Percentiles rank a stretch among this genome's conserved stretches.
phyloP scores from a whole-genome alignment of 1,140 invertebrate genomes.

The Diuraphis noxia region DNA sequence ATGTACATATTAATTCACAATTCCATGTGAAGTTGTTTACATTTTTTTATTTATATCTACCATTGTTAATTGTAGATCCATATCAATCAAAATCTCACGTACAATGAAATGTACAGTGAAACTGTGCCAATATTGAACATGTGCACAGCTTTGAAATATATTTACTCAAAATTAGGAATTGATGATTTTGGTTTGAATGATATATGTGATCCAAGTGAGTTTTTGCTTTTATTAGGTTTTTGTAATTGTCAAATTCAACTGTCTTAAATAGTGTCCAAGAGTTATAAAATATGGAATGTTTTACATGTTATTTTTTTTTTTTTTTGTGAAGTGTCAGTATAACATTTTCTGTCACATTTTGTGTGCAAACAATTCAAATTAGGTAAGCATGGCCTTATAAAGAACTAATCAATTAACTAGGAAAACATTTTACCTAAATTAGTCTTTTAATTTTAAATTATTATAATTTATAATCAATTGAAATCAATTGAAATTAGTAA shows the following conservation, averaged over 20 bases:
- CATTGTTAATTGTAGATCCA: conserved; percentile 20
- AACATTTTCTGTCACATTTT: no score
- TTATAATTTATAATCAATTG: no score
- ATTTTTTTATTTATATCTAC: neutral
- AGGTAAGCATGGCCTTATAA: no score
- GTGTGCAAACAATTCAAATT: no score
- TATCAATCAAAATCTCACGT: conserved; percentile 33
- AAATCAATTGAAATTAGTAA: neutral
- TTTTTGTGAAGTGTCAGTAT: no score
- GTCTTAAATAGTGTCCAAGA: neutral
- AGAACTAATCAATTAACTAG: no score
- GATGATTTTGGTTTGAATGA: conserved; percentile 51
- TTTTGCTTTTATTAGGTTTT: neutral
- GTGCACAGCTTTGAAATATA: conserved; percentile 36
- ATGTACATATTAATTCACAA: neutral
- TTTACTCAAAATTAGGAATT: conserved; percentile 44
- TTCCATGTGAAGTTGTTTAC: neutral
- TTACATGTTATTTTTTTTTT: no score
- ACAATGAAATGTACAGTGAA: conserved; percentile 38
- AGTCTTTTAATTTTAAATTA: no score
- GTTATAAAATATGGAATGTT: no score
- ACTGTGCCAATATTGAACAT: conserved; percentile 44
- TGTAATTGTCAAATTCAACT: no score
- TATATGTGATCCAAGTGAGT: conserved; percentile 43
- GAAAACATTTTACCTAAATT: no score